phyloP scores from a whole-genome alignment of 2,888 invertebrate species.

The Epiblema foenella region DNA sequence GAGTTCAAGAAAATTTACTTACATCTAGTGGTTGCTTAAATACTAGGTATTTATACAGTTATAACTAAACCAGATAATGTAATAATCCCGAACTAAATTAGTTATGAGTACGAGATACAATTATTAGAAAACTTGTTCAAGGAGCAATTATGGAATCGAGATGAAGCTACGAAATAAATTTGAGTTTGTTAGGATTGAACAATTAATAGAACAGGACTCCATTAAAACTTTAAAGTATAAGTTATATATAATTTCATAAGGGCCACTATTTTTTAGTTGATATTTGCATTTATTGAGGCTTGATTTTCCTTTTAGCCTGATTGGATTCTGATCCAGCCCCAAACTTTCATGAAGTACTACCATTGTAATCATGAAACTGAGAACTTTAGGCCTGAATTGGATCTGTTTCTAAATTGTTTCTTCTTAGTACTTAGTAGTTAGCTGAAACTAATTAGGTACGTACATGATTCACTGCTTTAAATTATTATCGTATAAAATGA shows the following conservation, averaged over 20 bases:
- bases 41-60: neutral
- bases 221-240: constrained; percentile 9
- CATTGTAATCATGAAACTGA: neutral
- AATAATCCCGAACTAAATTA: constrained; percentile 2
- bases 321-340: neutral
- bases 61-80: neutral
- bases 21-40: neutral
- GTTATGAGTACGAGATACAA: neutral
- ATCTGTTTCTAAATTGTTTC: neutral
- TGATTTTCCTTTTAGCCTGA: neutral
- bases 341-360: neutral
- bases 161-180: constrained; percentile 3
- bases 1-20: neutral
- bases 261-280: neutral
- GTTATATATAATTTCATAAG: too few relatives aligned
- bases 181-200: neutral
- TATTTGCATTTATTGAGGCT: neutral
- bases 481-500: too few relatives aligned
- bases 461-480: too few relatives aligned
- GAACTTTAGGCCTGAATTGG: neutral
- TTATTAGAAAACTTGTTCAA: neutral
- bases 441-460: neutral
- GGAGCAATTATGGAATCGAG: constrained; percentile 3
- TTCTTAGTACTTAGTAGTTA: neutral
- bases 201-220: constrained; percentile 5